Percentiles rank a stretch among this genome's conserved stretches.
Conservation (phyloP, 2,888 invertebrate genomes). For the Ptilodon capucinus region DNA sequence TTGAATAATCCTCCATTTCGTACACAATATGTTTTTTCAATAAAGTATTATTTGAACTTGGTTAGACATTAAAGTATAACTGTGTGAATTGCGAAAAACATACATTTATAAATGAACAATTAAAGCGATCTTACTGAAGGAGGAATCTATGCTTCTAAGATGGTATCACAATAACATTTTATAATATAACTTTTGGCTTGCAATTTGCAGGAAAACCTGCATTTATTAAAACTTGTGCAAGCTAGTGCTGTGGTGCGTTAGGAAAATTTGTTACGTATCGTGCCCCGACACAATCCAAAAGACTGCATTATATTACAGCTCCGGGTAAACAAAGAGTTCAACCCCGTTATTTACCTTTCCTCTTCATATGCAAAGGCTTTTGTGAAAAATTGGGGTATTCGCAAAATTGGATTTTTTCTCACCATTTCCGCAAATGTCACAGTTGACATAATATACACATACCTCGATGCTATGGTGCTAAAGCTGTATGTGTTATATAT, state of each 20-base stretch:
- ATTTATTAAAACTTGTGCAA: too few relatives aligned
- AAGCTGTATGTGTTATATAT: too few relatives aligned
- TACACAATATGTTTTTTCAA: not conserved
- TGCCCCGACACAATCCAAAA: slow-evolving; percentile 36
- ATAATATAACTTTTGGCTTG: too few relatives aligned
- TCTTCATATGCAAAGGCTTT: slow-evolving; percentile 23
- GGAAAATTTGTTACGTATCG: slow-evolving; percentile 25
- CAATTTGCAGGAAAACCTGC: too few relatives aligned
- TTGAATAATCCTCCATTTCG: not conserved
- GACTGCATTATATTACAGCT: slow-evolving; percentile 41
- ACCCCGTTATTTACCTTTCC: slow-evolving; percentile 31
- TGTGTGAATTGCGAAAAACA: too few relatives aligned
- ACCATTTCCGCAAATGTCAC: not conserved
- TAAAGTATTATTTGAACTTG: not conserved
- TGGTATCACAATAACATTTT: too few relatives aligned
- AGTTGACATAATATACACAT: not conserved
- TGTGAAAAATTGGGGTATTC: slow-evolving; percentile 24
- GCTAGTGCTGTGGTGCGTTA: slow-evolving; percentile 11
- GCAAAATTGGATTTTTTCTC: not conserved
- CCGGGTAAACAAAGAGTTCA: slow-evolving; percentile 38
- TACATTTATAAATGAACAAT: too few relatives aligned
- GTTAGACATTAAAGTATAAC: too few relatives aligned
- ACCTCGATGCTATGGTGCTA: too few relatives aligned
- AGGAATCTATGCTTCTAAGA: too few relatives aligned
- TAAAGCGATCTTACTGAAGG: too few relatives aligned